Evolutionary conservation across 2,888 invertebrate species (phyloP).

Genomic region (Oscheius onirici): DNA sequence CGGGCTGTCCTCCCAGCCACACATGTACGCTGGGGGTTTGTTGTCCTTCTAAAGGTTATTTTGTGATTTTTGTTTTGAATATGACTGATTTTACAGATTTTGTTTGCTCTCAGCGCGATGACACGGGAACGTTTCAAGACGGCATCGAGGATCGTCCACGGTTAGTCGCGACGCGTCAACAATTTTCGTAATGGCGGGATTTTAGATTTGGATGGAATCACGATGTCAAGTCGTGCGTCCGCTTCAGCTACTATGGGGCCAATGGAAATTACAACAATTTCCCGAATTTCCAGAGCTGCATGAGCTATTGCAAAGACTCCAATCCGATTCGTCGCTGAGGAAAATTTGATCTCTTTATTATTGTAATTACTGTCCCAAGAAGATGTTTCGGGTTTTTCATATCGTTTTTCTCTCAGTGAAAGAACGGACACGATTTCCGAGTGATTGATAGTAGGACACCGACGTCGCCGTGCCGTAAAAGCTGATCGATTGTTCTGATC

Average conservation of each 20-base stretch:
- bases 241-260: conserved; percentile 70
- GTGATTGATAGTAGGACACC: conserved; percentile 7
- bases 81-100: conserved; percentile 54
- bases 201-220: conserved; percentile 64
- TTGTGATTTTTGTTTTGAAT: neutral
- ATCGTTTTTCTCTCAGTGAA: neutral
- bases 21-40: conserved; percentile 62
- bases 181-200: neutral
- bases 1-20: conserved; percentile 64
- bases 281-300: conserved; percentile 56
- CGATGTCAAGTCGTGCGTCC: conserved; percentile 63
- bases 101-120: conserved; percentile 66
- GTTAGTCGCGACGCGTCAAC: neutral
- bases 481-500: neutral
- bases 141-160: conserved; percentile 68
- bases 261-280: conserved; percentile 71
- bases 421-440: neutral
- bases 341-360: neutral
- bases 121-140: conserved; percentile 64
- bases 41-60: conserved; percentile 62
- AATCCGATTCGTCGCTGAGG: conserved; percentile 1
- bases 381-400: neutral
- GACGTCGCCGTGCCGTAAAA: neutral
- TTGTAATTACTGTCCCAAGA: neutral
- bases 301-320: conserved; percentile 47